Evolutionary conservation across 2,888 invertebrate genomes (phyloP), one percentile per base, ranked within the genome.

Genomic region (Caenorhabditis parvicauda): DNA sequence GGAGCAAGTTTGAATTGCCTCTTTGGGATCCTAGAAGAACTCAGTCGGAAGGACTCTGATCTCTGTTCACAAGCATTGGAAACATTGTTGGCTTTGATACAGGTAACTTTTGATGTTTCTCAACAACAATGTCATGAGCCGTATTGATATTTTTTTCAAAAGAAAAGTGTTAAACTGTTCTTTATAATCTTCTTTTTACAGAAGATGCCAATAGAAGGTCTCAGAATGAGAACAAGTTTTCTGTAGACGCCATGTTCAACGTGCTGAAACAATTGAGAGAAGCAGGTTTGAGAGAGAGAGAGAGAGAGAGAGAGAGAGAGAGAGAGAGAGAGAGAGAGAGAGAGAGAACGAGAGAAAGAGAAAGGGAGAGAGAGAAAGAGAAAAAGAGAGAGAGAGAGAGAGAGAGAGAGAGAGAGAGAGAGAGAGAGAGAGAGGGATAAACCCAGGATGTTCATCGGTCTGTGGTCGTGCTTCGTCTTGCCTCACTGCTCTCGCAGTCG

Each of bases 381-480:
- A n/a, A n/a, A n/a, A n/a, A n/a, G n/a, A n/a, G n/a, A n/a, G n/a
- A n/a, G n/a, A n/a, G n/a, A n/a, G n/a, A n/a, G n/a, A n/a, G n/a
- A n/a, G n/a, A n/a, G n/a, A n/a, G n/a, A n/a, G n/a, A n/a, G n/a
- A n/a, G n/a, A n/a, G n/a, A 7, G 4, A 5, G 4, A n/a, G 59
- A 24, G 14, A 27, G 14, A 19, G 3, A 43, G 9, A 17, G 19
- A 2, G 24, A 27, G 5, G 1, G 2, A 2, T 22, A 48, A 69
- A 69, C 71, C n/a, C n/a, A n/a, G n/a, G n/a, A n/a, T 66, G 67
- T 37, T 60, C 71, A 3, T 60, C 64, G n/a, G 79, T 94, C 75
- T 90, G 91, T 21, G 88, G 91, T 3, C 87, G 92, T 58, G 91
- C 93, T 48, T 91, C 92, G 81, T 89, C 95, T 1, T 93, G 93